Base-by-base conservation (phyloP, 2,113 vertebrate genomes). In the Lethenteron reissneri region DNA sequence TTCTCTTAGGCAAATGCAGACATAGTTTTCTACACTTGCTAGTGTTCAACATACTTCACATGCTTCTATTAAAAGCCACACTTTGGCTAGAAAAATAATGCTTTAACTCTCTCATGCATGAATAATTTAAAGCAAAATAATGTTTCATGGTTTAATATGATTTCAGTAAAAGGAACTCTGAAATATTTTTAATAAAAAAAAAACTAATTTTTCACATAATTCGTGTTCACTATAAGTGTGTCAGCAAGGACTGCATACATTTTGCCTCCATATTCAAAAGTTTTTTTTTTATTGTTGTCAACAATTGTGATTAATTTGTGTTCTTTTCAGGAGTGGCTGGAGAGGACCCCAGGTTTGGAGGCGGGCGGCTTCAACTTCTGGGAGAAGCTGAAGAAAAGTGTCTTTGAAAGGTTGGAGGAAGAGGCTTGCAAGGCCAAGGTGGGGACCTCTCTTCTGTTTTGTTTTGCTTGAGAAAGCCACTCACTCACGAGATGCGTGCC, bases 311-410 rank as follows among this genome's bases (percentile, higher is more conserved):
- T 58, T 3, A 12, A 19, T 71, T 19, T 21, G 70, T 71, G 69
- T 75, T 75, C 25, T 74, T 76, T 78, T 77, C 74, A 97, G 94
- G 81, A 87, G 77, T 97, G 94, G 94, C 82, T 97, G 74, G 92
- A 95, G 83, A 87, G 92, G 80, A 97, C 92, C 73, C 94, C 92
- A 0, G 92, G 94, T 70, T 81, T 97, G 10, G 84, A 92, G 2
- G 78, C 77, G 69, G 81, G 86, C 74, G 88, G 85, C 74, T 97
- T 97, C 83, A 88, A 95, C 80, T 97, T 97, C 81, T 96, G 92
- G 91, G 83, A 81, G 73, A 85, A 84, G 76, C 80, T 97, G 76
- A 81, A 90, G 82, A 79, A 76, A 72, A 97, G 89, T 78, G 85
- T 92, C 76, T 77, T 80, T 73, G 80, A 83, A 75, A 85, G 86